phyloP scores from a whole-genome alignment of 2,888 invertebrate species.

The Pterostichus madidus region DNA sequence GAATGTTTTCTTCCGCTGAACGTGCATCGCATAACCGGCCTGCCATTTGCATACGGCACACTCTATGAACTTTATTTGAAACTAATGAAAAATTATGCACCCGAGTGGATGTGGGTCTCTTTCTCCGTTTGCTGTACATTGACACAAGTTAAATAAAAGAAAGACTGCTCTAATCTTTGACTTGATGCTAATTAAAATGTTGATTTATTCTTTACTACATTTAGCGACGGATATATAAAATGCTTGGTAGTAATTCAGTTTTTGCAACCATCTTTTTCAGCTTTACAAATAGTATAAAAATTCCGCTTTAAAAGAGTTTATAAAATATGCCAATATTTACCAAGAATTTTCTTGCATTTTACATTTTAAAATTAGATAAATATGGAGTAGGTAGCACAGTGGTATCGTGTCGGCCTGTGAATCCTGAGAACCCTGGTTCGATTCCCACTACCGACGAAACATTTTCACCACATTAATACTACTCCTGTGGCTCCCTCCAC shows the following conservation, averaged over 20 bases:
- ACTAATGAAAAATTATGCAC: conserved; percentile 58
- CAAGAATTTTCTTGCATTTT: no score
- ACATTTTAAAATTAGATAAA: no score
- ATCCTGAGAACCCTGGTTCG: no score
- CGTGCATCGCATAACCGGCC: conserved; percentile 45
- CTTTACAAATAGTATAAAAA: no score
- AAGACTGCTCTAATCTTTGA: conserved; percentile 10
- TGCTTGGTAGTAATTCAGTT: not conserved
- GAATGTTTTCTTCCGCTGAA: conserved; percentile 15
- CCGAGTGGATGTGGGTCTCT: not conserved
- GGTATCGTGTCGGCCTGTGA: no score
- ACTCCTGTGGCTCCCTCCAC: no score
- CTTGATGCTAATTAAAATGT: conserved; percentile 39
- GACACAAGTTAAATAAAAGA: conserved; percentile 34
- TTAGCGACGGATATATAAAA: conserved; percentile 23
- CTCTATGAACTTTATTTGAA: conserved; percentile 53
- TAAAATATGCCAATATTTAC: no score
- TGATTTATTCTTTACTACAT: conserved; percentile 29
- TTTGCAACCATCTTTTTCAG: not conserved
- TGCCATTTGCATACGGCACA: conserved; percentile 47
- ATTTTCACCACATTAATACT: no score
- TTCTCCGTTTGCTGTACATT: not conserved
- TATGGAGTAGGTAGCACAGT: no score
- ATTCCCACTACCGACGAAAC: no score
- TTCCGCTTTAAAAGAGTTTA: no score